phyloP scores from a whole-genome alignment of 2,797 vertebrate genomes.

The Scleropages formosus region DNA sequence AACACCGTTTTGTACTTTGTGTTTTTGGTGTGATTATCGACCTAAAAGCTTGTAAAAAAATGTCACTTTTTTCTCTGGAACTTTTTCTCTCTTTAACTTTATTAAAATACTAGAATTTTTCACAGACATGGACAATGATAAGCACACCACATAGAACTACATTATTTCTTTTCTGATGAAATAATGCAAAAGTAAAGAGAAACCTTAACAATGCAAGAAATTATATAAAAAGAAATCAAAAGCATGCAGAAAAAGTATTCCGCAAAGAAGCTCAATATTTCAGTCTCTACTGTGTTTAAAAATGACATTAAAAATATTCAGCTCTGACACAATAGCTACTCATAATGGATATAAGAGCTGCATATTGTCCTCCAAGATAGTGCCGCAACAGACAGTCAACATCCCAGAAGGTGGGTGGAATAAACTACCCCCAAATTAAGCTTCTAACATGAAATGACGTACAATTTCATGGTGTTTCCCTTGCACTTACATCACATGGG shows the following conservation, averaged over 20 bases:
- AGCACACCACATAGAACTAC: too few relatives aligned
- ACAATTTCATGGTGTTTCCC: not conserved
- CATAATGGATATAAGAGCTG: slow-evolving; percentile 21
- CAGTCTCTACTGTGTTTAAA: slow-evolving; percentile 12
- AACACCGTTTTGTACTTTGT: too few relatives aligned
- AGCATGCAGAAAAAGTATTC: not conserved
- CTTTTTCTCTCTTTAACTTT: too few relatives aligned
- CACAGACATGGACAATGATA: too few relatives aligned
- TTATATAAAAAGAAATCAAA: too few relatives aligned
- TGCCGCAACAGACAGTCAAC: slow-evolving; percentile 24
- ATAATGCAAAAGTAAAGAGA: too few relatives aligned
- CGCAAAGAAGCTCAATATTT: too few relatives aligned
- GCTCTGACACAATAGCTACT: slow-evolving; percentile 29
- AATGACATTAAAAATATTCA: slow-evolving; percentile 37
- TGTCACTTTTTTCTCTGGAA: too few relatives aligned
- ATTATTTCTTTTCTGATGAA: too few relatives aligned
- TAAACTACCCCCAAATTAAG: slow-evolving; percentile 31
- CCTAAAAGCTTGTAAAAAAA: too few relatives aligned
- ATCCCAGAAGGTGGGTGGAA: slow-evolving; percentile 28
- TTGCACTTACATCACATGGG: not conserved
- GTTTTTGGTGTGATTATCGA: too few relatives aligned
- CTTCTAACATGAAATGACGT: slow-evolving; percentile 3
- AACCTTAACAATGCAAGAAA: not conserved
- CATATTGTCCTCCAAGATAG: slow-evolving; percentile 16
- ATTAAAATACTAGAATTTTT: too few relatives aligned